Percentiles rank a stretch among this genome's conserved stretches.
Evolutionary conservation across 1,140 invertebrate genomes (phyloP).

Genomic region (Drusus annulatus): DNA sequence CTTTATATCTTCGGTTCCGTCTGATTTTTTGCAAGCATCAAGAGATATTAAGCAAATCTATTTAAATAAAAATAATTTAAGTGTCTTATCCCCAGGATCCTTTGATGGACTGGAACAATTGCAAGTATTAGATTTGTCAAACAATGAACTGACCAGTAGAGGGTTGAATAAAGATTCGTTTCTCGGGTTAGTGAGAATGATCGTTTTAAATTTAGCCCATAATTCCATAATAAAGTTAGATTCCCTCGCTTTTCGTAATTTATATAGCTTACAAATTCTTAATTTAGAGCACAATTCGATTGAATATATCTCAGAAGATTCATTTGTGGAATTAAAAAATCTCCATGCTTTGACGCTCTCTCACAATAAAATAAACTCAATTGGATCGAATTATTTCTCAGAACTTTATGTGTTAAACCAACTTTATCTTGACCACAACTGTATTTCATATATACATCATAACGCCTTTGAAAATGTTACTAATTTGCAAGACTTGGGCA

Average conservation of each 20-base stretch:
- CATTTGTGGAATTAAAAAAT: constrained; percentile 83
- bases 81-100: constrained; percentile 83
- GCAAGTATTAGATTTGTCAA: constrained; percentile 83
- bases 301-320: constrained; percentile 79
- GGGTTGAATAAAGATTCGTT: constrained; percentile 89
- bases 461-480: constrained; percentile 87
- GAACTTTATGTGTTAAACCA: constrained; percentile 83
- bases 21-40: constrained; percentile 83
- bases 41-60: constrained; percentile 82
- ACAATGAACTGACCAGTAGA: constrained; percentile 83
- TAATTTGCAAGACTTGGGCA: constrained; percentile 83
- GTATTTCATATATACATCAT: constrained; percentile 78
- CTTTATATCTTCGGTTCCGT: constrained; percentile 81
- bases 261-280: constrained; percentile 83
- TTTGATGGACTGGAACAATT: constrained; percentile 84
- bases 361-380: constrained; percentile 80
- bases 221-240: constrained; percentile 84
- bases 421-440: constrained; percentile 83
- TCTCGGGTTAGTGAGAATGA: constrained; percentile 79
- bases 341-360: constrained; percentile 83
- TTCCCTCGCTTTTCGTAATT: constrained; percentile 80
- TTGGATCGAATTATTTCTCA: constrained; percentile 81
- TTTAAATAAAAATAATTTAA: constrained; percentile 87
- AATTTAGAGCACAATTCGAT: constrained; percentile 85
- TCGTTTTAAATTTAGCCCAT: constrained; percentile 83